These are phyloP conservation scores for Podarcis muralis DNA, from an alignment of 2,113 vertebrate species.

Conservation along the genomic window DNA sequence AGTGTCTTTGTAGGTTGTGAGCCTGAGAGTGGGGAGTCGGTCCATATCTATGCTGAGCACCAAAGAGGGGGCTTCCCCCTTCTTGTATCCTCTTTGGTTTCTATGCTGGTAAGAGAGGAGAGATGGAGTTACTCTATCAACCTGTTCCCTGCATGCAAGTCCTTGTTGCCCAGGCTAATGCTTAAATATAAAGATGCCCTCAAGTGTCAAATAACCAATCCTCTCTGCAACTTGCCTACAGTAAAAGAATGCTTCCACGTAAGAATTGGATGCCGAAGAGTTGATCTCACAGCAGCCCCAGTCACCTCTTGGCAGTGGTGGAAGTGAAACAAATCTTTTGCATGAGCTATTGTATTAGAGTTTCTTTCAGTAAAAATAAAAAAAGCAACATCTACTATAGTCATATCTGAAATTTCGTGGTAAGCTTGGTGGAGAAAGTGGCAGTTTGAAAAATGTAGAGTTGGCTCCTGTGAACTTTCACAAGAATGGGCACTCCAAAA, in stretches of 20 bases:
- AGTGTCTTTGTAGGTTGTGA: too few relatives aligned
- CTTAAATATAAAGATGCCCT: neutral
- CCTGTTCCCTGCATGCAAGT: neutral
- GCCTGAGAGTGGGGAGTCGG: too few relatives aligned
- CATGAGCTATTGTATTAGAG: neutral
- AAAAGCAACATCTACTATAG: neutral
- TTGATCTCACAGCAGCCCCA: neutral
- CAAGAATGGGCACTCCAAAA: neutral
- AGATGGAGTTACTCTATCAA: too few relatives aligned
- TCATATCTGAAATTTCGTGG: neutral
- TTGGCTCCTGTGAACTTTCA: neutral
- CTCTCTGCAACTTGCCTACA: neutral
- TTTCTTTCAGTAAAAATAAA: neutral
- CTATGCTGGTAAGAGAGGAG: too few relatives aligned
- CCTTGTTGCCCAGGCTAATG: neutral
- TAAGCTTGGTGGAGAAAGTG: neutral
- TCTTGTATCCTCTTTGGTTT: too few relatives aligned
- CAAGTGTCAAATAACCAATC: neutral
- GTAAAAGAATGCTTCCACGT: neutral
- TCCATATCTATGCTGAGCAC: too few relatives aligned
- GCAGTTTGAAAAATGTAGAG: neutral
- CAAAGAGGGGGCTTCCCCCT: too few relatives aligned
- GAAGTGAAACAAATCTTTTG: neutral
- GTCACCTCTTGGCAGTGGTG: neutral
- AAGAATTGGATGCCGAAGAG: neutral